These are phyloP conservation scores for Bubo bubo DNA, from an alignment of 2,113 vertebrate genomes.

Conservation along the genomic window DNA sequence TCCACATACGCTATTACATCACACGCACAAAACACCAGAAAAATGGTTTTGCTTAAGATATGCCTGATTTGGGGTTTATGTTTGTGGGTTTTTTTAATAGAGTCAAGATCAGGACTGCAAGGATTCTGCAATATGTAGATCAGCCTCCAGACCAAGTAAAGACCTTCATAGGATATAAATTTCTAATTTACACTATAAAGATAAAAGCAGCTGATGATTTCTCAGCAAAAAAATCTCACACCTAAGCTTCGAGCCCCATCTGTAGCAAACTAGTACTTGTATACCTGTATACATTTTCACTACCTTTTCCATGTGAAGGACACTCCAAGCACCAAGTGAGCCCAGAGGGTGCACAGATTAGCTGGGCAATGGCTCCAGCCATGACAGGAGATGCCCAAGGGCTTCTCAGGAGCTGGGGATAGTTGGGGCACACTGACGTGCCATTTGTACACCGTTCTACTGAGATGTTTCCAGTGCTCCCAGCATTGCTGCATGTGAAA, in stretches of 20 bases:
- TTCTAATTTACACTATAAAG: not conserved
- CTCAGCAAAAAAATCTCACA: not conserved
- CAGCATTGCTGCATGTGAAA: not conserved
- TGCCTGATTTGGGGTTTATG: not conserved
- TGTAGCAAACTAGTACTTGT: not conserved
- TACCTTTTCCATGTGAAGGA: not conserved
- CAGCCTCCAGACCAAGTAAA: too few species aligned
- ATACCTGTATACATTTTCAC: too few species aligned
- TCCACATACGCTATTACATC: not conserved
- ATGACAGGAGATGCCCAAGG: not conserved
- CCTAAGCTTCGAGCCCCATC: not conserved
- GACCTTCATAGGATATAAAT: not conserved
- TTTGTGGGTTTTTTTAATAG: not conserved
- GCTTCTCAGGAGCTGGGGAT: not conserved
- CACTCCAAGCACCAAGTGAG: not conserved
- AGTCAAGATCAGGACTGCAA: not conserved
- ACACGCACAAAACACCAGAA: not conserved
- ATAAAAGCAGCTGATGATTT: not conserved
- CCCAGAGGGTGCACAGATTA: too few species aligned
- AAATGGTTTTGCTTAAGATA: not conserved
- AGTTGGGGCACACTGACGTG: rapidly evolving
- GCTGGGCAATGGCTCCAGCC: not conserved
- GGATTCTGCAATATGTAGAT: not conserved
- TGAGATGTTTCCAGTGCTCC: not conserved
- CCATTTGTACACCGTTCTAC: not conserved